Conservation (phyloP, 92 coral and sea anemone genomes). For the Bergia puertoricense region DNA sequence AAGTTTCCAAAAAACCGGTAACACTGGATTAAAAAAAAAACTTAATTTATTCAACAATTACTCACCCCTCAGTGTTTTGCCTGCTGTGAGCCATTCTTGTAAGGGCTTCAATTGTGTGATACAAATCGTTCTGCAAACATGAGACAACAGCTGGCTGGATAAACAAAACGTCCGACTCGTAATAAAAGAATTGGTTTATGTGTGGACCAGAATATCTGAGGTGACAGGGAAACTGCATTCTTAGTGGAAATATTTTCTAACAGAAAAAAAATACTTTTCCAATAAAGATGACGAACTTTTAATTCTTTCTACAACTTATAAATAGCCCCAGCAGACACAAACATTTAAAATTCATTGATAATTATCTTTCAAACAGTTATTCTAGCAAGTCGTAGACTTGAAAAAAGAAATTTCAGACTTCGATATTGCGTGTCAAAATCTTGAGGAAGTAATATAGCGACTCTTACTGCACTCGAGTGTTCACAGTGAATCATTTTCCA, state of each 20-base stretch:
- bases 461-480: too few relatives aligned
- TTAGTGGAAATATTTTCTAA: not conserved
- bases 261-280: too few relatives aligned
- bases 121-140: constrained; percentile 73
- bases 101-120: constrained; percentile 91
- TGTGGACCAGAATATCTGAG: not conserved
- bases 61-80: constrained; percentile 91
- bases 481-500: too few relatives aligned
- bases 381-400: too few relatives aligned
- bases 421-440: too few relatives aligned
- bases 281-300: too few relatives aligned
- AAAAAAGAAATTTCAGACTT: too few relatives aligned
- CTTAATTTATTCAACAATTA: not conserved
- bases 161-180: too few relatives aligned
- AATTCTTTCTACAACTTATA: too few relatives aligned
- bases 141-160: not conserved
- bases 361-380: too few relatives aligned
- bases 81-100: constrained; percentile 93
- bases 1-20: not conserved
- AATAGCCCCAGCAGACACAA: not conserved
- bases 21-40: not conserved
- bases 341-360: too few relatives aligned
- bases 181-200: not conserved
- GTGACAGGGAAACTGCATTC: not conserved
- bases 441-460: too few relatives aligned